Conservation (phyloP, 2,797 vertebrate genomes). For the Fratercula arctica region DNA sequence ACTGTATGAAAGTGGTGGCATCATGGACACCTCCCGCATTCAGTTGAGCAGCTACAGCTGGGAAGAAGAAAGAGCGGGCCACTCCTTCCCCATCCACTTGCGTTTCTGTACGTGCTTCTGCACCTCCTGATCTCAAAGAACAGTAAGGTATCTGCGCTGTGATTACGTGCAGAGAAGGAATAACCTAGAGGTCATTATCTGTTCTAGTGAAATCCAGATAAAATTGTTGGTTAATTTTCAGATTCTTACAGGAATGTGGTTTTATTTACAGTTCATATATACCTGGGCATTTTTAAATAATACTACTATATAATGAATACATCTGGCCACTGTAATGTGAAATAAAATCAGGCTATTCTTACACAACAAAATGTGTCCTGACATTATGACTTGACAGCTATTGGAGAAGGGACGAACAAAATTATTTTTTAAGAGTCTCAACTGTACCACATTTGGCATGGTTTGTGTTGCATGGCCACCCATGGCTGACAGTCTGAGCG, state of each 20-base stretch:
- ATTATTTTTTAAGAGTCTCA: neutral
- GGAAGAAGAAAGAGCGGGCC: neutral
- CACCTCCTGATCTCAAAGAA: neutral
- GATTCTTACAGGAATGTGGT: neutral
- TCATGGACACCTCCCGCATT: neutral
- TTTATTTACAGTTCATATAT: neutral
- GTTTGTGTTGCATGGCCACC: neutral
- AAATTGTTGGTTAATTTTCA: neutral
- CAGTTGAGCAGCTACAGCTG: neutral
- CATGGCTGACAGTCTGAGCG: neutral
- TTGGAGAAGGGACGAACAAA: neutral
- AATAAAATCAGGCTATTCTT: neutral
- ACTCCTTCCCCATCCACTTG: neutral
- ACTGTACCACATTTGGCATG: neutral
- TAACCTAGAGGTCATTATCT: neutral
- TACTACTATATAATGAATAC: neutral
- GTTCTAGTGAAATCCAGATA: neutral
- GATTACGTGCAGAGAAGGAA: neutral
- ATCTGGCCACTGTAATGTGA: neutral
- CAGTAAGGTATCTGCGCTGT: neutral
- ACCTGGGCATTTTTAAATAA: neutral
- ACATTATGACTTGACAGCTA: neutral
- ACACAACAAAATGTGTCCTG: neutral
- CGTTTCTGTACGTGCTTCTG: neutral
- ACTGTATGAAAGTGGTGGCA: neutral